Percentiles rank a stretch among this genome's conserved stretches.
Evolutionary conservation across 2,797 vertebrate species (phyloP).

Genomic region (Acropternis orthonyx): DNA sequence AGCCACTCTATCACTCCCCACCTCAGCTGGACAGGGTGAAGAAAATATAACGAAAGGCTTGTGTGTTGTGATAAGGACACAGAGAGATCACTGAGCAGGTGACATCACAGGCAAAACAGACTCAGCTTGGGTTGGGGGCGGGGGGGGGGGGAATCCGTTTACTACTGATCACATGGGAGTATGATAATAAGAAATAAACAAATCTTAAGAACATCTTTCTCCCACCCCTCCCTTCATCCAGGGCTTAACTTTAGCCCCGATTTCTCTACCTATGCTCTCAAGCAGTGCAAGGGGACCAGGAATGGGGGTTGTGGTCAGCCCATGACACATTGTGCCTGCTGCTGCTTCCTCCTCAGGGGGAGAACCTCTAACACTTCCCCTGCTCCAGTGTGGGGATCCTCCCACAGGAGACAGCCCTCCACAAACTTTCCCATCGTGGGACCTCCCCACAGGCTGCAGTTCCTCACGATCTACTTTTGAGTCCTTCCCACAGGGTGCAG

Average conservation of each 20-base stretch:
- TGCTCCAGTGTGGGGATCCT: not conserved
- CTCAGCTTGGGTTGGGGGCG: too few species aligned
- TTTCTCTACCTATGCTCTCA: not conserved
- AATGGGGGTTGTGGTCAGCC: not conserved
- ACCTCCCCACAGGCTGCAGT: not conserved
- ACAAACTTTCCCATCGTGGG: fast-evolving
- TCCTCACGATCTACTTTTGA: not conserved
- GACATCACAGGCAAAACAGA: not conserved
- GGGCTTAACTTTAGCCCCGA: not conserved
- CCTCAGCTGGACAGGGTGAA: not conserved
- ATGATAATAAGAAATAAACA: not conserved
- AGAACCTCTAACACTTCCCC: not conserved
- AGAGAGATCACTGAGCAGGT: not conserved
- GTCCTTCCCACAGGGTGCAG: not conserved
- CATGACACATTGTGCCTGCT: fast-evolving
- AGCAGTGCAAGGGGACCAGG: fast-evolving
- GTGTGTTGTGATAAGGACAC: not conserved
- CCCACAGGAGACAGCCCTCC: not conserved
- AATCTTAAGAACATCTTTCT: not conserved
- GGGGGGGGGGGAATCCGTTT: not conserved
- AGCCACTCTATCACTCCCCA: not conserved
- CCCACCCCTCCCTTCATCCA: not conserved
- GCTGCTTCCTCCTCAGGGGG: not conserved
- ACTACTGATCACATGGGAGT: not conserved
- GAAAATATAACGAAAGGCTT: not conserved